These are phyloP conservation scores for Lytechinus variegatus DNA, from an alignment of 35 echinoderm and acorn worm genomes.

Conservation along the genomic window DNA sequence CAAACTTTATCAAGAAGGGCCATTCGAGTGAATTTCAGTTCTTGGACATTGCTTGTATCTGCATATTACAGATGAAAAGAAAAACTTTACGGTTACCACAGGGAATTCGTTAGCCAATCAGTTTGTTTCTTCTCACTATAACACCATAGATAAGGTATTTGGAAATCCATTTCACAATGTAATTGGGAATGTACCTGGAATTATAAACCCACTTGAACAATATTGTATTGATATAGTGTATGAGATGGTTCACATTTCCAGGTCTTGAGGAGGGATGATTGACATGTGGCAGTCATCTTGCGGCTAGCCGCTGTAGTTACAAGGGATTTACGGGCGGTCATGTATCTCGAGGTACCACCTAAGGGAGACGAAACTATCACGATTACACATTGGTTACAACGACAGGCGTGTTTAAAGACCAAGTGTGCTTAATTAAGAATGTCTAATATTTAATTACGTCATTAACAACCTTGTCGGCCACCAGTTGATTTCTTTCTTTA, in stretches of 20 bases:
- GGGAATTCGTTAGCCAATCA: no score
- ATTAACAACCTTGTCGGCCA: neutral
- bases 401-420: neutral
- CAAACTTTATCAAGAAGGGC: no score
- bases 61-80: no score
- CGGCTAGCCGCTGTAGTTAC: neutral
- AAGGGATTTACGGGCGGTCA: constrained; percentile 16
- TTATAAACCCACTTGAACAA: constrained; percentile 4
- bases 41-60: no score
- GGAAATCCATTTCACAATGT: neutral
- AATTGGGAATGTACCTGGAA: neutral
- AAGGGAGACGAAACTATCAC: neutral
- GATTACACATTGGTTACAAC: neutral
- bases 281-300: neutral
- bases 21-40: no score
- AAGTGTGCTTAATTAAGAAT: neutral
- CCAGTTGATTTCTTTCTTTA: no score
- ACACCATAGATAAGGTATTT: neutral
- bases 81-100: no score
- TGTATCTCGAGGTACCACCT: neutral
- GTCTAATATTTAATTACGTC: neutral
- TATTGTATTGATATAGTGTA: neutral
- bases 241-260: neutral
- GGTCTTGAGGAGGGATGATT: neutral
- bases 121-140: neutral